Evolutionary conservation across 2,888 invertebrate species (phyloP).

Genomic region (Hydroisotoma schaefferi): DNA sequence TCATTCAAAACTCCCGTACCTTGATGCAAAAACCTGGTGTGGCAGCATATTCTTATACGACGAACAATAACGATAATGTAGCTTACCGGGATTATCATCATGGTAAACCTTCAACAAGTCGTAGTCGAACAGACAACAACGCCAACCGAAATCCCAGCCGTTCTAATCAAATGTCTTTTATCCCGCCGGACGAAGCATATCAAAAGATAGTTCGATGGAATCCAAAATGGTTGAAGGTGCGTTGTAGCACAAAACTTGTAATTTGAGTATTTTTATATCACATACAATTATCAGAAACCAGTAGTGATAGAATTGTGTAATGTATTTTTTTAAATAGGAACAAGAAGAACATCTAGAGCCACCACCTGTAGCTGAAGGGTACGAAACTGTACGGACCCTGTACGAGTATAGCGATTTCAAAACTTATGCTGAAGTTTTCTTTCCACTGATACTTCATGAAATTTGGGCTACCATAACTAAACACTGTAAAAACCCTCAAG

Average conservation of each 20-base stretch:
- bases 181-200: conserved; percentile 24
- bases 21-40: conserved; percentile 7
- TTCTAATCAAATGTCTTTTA: too few species aligned
- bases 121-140: too few species aligned
- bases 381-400: conserved; percentile 2
- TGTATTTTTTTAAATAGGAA: conserved; percentile 20
- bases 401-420: conserved; percentile 52
- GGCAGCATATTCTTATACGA: neutral
- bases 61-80: neutral
- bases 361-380: conserved; percentile 7
- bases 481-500: conserved; percentile 18
- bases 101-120: neutral
- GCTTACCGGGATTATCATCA: neutral
- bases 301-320: too few species aligned
- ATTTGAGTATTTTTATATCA: conserved; percentile 3
- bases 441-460: conserved; percentile 62
- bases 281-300: too few species aligned
- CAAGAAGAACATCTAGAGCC: conserved; percentile 3
- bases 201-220: conserved; percentile 16
- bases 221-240: conserved; percentile 24
- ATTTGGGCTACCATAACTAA: conserved; percentile 57
- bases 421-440: conserved; percentile 61
- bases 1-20: neutral
- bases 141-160: too few species aligned
- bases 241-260: neutral